phyloP scores from a whole-genome alignment of 1,140 invertebrate genomes.

The Megathymus violae region DNA sequence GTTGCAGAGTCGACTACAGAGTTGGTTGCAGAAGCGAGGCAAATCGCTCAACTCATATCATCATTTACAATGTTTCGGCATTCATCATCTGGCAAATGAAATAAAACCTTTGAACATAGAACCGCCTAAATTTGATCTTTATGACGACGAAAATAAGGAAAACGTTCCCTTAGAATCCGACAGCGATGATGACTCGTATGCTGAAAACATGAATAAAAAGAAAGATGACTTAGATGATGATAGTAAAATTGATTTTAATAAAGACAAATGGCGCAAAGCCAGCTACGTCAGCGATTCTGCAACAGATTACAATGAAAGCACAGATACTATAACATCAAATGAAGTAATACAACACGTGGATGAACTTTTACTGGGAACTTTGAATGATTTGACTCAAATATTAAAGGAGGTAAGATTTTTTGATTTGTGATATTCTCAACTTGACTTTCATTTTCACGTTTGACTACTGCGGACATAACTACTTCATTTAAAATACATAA shows the following conservation, averaged over 20 bases:
- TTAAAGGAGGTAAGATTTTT: slow-evolving; percentile 58
- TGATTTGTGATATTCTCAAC: not conserved
- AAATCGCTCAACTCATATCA: slow-evolving; percentile 80
- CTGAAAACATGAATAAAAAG: slow-evolving; percentile 65
- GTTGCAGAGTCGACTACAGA: slow-evolving; percentile 72
- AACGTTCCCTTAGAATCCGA: slow-evolving; percentile 78
- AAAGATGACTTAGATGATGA: slow-evolving; percentile 33
- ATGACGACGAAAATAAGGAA: slow-evolving; percentile 84
- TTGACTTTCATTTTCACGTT: too few species aligned
- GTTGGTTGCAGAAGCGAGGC: slow-evolving; percentile 80
- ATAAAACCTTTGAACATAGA: slow-evolving; percentile 43
- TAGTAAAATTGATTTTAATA: slow-evolving; percentile 34
- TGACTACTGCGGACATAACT: too few species aligned
- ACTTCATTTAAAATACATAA: too few species aligned
- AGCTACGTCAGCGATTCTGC: slow-evolving; percentile 57
- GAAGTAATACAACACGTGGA: slow-evolving; percentile 51
- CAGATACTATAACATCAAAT: slow-evolving; percentile 54
- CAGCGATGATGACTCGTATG: slow-evolving; percentile 72
- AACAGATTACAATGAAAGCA: slow-evolving; percentile 58
- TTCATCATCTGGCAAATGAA: slow-evolving; percentile 58
- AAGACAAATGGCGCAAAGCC: slow-evolving; percentile 60
- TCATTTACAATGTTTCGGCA: slow-evolving; percentile 83
- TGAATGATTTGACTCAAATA: slow-evolving; percentile 68
- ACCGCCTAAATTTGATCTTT: slow-evolving; percentile 38
- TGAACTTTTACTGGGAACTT: slow-evolving; percentile 59